A percentile compares a stretch with the other conserved stretches of the same genome.
phyloP scores from a whole-genome alignment of 2,113 vertebrate species.

The Machaerirhynchus nigripectus region DNA sequence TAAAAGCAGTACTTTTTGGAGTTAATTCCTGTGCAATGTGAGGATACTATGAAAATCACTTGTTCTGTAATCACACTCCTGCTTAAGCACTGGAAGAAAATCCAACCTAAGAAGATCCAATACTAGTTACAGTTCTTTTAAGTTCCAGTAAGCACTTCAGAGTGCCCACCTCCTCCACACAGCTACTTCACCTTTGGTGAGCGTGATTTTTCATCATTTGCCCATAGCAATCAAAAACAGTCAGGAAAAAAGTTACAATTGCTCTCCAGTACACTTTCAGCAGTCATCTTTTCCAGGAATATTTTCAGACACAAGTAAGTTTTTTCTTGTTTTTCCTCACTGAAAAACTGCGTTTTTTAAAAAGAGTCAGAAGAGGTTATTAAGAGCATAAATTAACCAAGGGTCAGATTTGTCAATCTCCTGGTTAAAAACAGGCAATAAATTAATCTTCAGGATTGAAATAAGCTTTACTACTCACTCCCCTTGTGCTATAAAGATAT shows the following conservation, averaged over 20 bases:
- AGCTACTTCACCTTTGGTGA: background rate
- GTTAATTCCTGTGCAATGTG: background rate
- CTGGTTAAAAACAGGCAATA: background rate
- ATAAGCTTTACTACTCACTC: background rate
- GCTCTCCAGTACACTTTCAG: background rate
- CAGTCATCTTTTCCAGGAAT: background rate
- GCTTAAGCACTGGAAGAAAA: background rate
- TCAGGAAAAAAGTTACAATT: background rate
- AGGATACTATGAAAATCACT: background rate
- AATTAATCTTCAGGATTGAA: background rate
- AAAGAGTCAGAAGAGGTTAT: background rate
- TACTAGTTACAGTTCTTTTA: background rate
- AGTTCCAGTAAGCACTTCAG: background rate
- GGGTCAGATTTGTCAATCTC: background rate
- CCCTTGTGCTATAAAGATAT: background rate
- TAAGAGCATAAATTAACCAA: background rate
- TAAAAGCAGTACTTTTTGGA: background rate
- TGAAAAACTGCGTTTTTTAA: background rate
- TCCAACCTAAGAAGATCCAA: background rate
- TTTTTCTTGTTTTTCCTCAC: background rate
- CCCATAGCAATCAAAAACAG: background rate
- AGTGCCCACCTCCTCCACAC: background rate
- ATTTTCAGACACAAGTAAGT: background rate
- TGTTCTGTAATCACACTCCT: background rate
- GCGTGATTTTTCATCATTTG: background rate